Percentiles rank a stretch among this genome's conserved stretches.
These are phyloP conservation scores for Amyelois transitella DNA, from an alignment of 1,140 invertebrate species.

Conservation along the genomic window DNA sequence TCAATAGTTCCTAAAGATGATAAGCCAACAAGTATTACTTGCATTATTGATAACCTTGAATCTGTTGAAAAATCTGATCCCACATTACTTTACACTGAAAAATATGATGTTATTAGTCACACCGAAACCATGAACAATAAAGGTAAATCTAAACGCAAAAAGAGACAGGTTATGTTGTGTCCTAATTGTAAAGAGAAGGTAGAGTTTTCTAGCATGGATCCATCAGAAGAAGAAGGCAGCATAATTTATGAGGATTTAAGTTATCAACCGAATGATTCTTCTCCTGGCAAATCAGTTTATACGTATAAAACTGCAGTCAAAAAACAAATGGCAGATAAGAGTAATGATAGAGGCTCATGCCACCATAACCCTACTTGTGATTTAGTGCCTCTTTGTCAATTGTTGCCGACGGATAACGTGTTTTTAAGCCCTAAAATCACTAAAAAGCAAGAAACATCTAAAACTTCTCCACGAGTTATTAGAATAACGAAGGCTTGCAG, in stretches of 20 bases:
- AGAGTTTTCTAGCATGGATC: slow-evolving; percentile 30
- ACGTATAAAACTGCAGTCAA: neutral
- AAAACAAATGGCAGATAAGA: neutral
- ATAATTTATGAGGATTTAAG: slow-evolving; percentile 19
- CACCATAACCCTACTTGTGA: slow-evolving; percentile 49
- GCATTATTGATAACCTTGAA: neutral
- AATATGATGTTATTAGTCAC: slow-evolving; percentile 5
- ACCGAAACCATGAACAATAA: slow-evolving; percentile 8
- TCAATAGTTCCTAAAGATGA: slow-evolving; percentile 19
- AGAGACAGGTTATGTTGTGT: slow-evolving; percentile 39
- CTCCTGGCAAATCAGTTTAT: neutral
- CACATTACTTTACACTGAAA: slow-evolving; percentile 7
- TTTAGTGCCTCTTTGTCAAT: slow-evolving; percentile 49
- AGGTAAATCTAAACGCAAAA: slow-evolving; percentile 19
- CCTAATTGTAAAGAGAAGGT: slow-evolving; percentile 53
- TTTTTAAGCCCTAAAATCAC: slow-evolving; percentile 26
- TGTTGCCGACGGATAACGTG: slow-evolving; percentile 34
- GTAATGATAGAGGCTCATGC: slow-evolving; percentile 31
- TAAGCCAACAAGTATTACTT: slow-evolving; percentile 17
- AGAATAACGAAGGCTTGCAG: slow-evolving; percentile 59
- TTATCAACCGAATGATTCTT: neutral
- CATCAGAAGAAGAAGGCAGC: slow-evolving; percentile 37
- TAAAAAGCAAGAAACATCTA: slow-evolving; percentile 21
- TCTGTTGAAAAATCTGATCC: slow-evolving; percentile 11
- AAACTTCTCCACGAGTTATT: slow-evolving; percentile 32